Evolutionary conservation across 2,797 vertebrate species (phyloP).

Genomic region (Netta rufina): DNA sequence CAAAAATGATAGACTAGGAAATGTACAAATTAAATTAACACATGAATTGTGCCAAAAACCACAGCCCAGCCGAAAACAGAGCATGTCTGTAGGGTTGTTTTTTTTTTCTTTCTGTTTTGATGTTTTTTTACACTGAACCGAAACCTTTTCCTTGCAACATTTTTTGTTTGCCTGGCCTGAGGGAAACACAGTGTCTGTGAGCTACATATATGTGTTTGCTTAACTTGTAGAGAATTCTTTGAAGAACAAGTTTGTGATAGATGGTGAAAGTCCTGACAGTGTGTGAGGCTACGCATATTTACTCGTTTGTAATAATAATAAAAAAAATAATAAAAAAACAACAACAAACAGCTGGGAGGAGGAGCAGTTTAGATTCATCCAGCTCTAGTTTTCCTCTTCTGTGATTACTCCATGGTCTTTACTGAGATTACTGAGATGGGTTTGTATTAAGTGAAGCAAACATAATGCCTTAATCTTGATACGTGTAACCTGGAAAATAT

Average conservation of each 20-base stretch:
- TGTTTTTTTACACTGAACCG: neutral
- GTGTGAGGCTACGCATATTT: neutral
- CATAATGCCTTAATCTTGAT: neutral
- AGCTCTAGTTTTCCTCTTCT: neutral
- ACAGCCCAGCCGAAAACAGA: neutral
- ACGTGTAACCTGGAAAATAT: neutral
- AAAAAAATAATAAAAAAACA: neutral
- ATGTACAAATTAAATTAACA: constrained; percentile 10
- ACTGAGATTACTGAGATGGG: neutral
- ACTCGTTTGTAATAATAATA: neutral
- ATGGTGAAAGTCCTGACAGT: neutral
- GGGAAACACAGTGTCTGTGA: neutral
- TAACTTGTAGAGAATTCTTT: neutral
- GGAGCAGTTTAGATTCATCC: neutral
- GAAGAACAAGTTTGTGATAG: neutral
- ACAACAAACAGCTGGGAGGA: too few species aligned
- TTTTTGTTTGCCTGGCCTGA: neutral
- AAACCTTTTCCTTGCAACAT: neutral
- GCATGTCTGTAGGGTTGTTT: neutral
- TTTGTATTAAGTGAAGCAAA: neutral
- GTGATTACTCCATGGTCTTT: neutral
- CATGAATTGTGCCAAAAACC: neutral
- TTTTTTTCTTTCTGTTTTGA: neutral
- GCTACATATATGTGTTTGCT: neutral
- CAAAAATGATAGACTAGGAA: constrained; percentile 32